Percentiles rank a stretch among this genome's conserved stretches.
These are phyloP conservation scores for Allobates femoralis DNA, from an alignment of 2,797 vertebrate species.

Conservation along the genomic window DNA sequence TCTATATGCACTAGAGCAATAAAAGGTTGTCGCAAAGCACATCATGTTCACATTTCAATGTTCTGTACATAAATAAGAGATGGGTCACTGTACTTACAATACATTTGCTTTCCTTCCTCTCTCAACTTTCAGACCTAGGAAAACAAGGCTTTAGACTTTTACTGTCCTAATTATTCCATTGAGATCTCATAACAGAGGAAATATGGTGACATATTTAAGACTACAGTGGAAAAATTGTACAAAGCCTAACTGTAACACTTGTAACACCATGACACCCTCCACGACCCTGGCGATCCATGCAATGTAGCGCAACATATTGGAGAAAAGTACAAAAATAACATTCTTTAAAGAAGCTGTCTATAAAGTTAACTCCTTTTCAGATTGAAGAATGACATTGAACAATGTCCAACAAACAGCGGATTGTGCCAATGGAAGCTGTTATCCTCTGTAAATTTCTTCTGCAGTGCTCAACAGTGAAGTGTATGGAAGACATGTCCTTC, in stretches of 20 bases:
- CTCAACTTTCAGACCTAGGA: slow-evolving; percentile 20
- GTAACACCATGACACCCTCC: no score
- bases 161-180: neutral
- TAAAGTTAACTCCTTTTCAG: neutral
- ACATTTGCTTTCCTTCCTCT: slow-evolving; percentile 39
- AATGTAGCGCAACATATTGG: neutral
- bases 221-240: neutral
- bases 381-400: neutral
- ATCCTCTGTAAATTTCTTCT: no score
- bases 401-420: neutral
- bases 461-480: neutral
- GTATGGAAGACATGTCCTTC: neutral
- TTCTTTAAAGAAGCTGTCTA: neutral
- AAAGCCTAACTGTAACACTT: neutral
- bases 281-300: neutral
- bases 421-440: neutral
- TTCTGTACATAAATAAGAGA: neutral
- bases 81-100: slow-evolving; percentile 1
- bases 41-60: neutral
- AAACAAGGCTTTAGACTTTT: neutral
- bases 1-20: neutral
- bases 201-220: slow-evolving; percentile 21
- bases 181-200: slow-evolving; percentile 23
- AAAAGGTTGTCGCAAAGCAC: neutral
- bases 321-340: neutral